Base-by-base conservation (phyloP, 1,140 invertebrate genomes). In the Lasioglossum albipes region DNA sequence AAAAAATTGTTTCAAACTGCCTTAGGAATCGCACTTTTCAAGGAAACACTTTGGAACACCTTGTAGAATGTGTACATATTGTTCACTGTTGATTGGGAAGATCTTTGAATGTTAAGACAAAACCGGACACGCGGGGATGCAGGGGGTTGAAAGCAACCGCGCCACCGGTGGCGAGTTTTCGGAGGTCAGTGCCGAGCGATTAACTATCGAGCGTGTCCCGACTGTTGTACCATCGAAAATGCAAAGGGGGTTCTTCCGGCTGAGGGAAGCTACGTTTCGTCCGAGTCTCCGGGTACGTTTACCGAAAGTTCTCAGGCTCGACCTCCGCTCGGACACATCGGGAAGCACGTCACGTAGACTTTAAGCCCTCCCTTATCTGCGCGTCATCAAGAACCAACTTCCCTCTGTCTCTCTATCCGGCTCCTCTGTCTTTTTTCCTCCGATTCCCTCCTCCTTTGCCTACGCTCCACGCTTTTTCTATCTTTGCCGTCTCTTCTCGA, bases 341-440 rank as follows among this genome's bases (percentile, higher is more conserved):
- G 88, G 83, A 93, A 92, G 88, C 92, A 89, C 90, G 89, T 92
- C 92, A 93, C 92, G 92, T 93, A 93, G 88, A 89, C 88, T 88
- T 90, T 89, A 89, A 92, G 91, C 91, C 91, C 90, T 91, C 91
- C 91, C 91, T 93, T 93, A 93, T 93, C 92, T 93, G 79, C 89
- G 89, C 92, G 90, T 93, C 92, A 93, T 93, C 92, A 86, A 84
- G 89, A 90, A 84, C 85, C 83, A 82, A 85, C 84, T 87, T 87
- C 85, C 78, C 82, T 88, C 87, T 84, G 85, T 88, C 88, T 87
- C 89, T 89, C 87, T 86, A 86, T 84, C 89, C 88, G 82, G 72
- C 84, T 84, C 79, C 80, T 83, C 71, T 67, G 52, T 73, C 75
- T 89, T 81, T 83, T 82, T 79, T 65, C 73, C 84, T 69, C 84